These are phyloP conservation scores for Pachymerium ferrugineum DNA, from an alignment of 2,888 invertebrate genomes.

Conservation along the genomic window DNA sequence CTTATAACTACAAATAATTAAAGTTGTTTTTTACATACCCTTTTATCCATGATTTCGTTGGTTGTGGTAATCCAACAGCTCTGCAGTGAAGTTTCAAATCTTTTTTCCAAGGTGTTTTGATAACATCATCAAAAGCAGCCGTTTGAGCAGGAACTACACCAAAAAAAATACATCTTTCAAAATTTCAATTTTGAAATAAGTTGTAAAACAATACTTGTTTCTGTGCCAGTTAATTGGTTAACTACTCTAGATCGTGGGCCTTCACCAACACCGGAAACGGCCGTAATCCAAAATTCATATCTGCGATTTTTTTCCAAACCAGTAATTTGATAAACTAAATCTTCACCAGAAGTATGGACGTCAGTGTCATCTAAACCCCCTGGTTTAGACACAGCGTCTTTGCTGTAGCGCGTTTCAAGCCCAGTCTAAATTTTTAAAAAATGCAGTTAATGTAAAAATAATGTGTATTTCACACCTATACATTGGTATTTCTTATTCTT, in stretches of 20 bases:
- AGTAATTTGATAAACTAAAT: conserved; percentile 35
- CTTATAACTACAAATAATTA: too few species aligned
- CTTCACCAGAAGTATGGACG: conserved; percentile 27
- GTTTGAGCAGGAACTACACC: conserved; percentile 36
- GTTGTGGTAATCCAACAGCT: conserved; percentile 39
- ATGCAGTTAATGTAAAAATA: neutral
- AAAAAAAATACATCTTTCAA: too few species aligned
- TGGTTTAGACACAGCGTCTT: conserved; percentile 25
- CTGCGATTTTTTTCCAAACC: conserved; percentile 35
- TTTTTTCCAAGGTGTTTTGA: conserved; percentile 34
- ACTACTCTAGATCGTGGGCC: conserved; percentile 35
- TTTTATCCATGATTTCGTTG: conserved; percentile 38
- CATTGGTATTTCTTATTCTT: too few species aligned
- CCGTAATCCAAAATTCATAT: conserved; percentile 37
- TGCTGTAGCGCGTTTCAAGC: conserved; percentile 18
- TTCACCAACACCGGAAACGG: conserved; percentile 35
- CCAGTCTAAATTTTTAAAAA: too few species aligned
- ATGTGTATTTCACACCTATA: too few species aligned
- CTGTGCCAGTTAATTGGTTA: neutral
- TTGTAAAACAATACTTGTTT: neutral
- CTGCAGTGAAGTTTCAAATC: conserved; percentile 34
- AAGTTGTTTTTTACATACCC: neutral
- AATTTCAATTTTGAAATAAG: neutral
- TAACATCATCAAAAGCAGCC: conserved; percentile 36
- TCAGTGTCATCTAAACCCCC: conserved; percentile 2